phyloP scores from a whole-genome alignment of 1,140 invertebrate species.

The Cephus cinctus region DNA sequence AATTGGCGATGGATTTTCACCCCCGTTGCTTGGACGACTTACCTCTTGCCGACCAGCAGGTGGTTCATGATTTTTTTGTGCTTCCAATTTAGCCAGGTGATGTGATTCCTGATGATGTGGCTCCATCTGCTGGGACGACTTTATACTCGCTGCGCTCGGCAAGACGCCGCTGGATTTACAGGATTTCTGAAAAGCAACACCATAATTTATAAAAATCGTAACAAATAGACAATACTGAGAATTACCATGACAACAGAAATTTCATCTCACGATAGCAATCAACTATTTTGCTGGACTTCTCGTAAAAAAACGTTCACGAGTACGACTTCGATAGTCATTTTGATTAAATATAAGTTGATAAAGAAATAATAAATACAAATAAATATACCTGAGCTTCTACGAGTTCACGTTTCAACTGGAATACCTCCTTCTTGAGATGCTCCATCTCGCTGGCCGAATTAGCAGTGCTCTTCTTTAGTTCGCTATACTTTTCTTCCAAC shows the following conservation, averaged over 20 bases:
- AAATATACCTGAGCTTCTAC: conserved; percentile 33
- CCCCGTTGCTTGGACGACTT: conserved; percentile 41
- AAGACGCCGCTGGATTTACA: conserved; percentile 4
- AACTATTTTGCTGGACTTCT: too few species aligned
- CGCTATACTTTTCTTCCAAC: conserved; percentile 41
- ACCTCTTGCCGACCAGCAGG: conserved; percentile 36
- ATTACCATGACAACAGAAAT: not conserved
- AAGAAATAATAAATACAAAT: too few species aligned
- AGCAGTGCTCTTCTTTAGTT: conserved; percentile 27
- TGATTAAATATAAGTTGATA: too few species aligned
- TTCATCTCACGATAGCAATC: too few species aligned
- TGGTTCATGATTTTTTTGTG: too few species aligned
- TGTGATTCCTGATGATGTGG: conserved; percentile 5
- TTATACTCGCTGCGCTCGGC: conserved; percentile 5
- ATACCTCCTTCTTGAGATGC: conserved; percentile 41
- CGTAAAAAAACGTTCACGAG: too few species aligned
- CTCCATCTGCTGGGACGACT: not conserved
- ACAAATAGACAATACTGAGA: too few species aligned
- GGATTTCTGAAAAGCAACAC: not conserved
- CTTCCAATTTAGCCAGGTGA: not conserved
- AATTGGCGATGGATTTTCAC: conserved; percentile 33
- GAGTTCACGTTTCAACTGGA: conserved; percentile 43
- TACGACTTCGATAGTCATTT: too few species aligned
- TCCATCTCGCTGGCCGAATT: conserved; percentile 31
- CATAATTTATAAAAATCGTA: too few species aligned